Conservation (phyloP, 2,113 vertebrate species). For the Toxostoma redivivum region DNA sequence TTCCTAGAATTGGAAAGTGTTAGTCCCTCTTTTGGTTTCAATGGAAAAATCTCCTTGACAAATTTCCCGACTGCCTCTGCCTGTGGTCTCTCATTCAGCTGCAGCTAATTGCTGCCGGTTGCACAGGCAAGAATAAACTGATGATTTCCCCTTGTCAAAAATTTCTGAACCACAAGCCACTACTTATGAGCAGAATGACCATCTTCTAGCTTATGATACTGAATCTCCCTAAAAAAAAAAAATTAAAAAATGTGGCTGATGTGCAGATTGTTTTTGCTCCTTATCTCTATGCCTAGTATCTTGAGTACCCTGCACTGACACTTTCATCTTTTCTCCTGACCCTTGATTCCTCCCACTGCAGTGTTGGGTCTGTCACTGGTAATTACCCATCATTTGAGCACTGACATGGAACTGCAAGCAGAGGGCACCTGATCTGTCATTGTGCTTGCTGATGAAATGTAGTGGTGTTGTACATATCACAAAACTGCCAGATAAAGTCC, state of each 20-base stretch:
- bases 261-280: background rate
- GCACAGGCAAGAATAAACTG: background rate
- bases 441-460: background rate
- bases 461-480: background rate
- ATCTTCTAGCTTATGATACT: background rate
- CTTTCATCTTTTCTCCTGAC: background rate
- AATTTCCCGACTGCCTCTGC: background rate
- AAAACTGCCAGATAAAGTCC: background rate
- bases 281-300: background rate
- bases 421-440: slow-evolving; percentile 9
- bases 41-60: background rate
- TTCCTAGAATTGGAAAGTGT: background rate
- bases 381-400: slow-evolving; percentile 8
- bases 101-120: background rate
- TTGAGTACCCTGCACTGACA: background rate
- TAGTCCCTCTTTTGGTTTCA: background rate
- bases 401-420: background rate
- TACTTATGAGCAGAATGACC: background rate
- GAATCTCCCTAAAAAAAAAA: background rate
- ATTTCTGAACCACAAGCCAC: background rate
- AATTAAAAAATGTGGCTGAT: background rate
- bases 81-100: background rate
- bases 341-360: background rate
- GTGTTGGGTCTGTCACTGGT: background rate
- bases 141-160: background rate